Percentiles rank a stretch among this genome's conserved stretches.
Evolutionary conservation across 23 tunicate species (phyloP).

Genomic region (Ciona savignyi): DNA sequence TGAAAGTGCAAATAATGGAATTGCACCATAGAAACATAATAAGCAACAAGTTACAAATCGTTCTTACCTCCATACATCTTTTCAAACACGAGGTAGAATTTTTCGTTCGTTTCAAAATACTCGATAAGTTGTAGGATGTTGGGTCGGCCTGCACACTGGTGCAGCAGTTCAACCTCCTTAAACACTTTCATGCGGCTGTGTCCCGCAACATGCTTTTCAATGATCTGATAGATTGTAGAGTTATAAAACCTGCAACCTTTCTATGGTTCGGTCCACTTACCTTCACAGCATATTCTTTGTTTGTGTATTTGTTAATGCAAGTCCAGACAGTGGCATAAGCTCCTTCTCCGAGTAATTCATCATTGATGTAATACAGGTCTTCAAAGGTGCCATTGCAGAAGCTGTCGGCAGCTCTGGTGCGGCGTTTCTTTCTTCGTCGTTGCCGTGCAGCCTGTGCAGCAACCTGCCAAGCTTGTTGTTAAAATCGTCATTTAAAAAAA

Average conservation of each 20-base stretch:
- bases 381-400: slow-evolving; percentile 95
- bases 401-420: slow-evolving; percentile 90
- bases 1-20: too few species aligned
- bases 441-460: slow-evolving; percentile 82
- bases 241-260: not conserved
- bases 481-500: too few species aligned
- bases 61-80: slow-evolving; percentile 99
- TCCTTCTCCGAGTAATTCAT: slow-evolving; percentile 89
- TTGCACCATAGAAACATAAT: too few species aligned
- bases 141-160: slow-evolving; percentile 76
- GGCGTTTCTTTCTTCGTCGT: slow-evolving; percentile 80
- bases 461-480: slow-evolving; percentile 19
- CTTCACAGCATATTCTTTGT: slow-evolving; percentile 98
- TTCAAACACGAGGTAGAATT: slow-evolving; percentile 98
- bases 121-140: slow-evolving; percentile 95
- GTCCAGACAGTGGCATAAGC: slow-evolving; percentile 98
- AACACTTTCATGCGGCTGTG: slow-evolving; percentile 90
- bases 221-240: slow-evolving; percentile 31
- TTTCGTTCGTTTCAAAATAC: slow-evolving; percentile 83
- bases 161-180: slow-evolving; percentile 93
- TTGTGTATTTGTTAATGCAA: slow-evolving; percentile 78
- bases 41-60: not conserved
- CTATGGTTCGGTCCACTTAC: slow-evolving; percentile 16
- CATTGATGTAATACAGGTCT: slow-evolving; percentile 71
- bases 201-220: slow-evolving; percentile 90